Percentiles rank a stretch among this genome's conserved stretches.
These are phyloP conservation scores for Anolis apletophallus DNA, from an alignment of 2,797 vertebrate genomes.

Conservation along the genomic window DNA sequence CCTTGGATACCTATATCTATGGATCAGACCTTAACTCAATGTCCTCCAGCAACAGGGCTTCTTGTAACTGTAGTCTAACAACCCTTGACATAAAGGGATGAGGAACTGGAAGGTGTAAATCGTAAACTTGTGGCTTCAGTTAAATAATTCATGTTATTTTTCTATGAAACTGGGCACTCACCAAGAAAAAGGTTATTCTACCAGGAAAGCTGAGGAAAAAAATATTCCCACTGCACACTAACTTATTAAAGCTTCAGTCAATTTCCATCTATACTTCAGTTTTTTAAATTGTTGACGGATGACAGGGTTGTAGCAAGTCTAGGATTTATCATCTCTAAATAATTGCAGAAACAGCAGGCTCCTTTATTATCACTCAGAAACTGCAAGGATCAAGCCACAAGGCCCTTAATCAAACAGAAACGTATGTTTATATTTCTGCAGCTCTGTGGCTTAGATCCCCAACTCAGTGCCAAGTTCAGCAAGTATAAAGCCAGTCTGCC, in stretches of 20 bases:
- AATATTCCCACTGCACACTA: not conserved
- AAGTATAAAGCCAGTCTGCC: conserved; percentile 49
- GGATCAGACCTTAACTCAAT: not conserved
- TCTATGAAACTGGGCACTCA: not conserved
- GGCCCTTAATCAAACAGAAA: not conserved
- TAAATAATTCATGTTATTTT: not conserved
- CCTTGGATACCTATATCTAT: not conserved
- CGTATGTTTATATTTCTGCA: conserved; percentile 33
- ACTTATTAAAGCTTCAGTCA: not conserved
- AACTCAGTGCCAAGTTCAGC: conserved; percentile 42
- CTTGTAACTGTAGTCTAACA: not conserved
- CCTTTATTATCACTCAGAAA: not conserved
- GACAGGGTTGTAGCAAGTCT: not conserved
- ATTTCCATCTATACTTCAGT: not conserved
- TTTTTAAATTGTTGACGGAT: not conserved
- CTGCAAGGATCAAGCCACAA: not conserved
- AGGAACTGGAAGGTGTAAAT: not conserved
- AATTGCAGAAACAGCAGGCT: not conserved
- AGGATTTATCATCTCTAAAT: conserved; percentile 8
- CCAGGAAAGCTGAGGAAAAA: not conserved
- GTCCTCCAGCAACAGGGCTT: not conserved
- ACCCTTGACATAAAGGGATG: not conserved
- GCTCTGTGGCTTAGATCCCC: conserved; percentile 27
- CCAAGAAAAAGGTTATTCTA: not conserved
- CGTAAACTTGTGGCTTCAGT: not conserved